A percentile compares a stretch with the other conserved stretches of the same genome.
Conservation (phyloP, 2,888 invertebrate species). For the Cheilosia vernalis region DNA sequence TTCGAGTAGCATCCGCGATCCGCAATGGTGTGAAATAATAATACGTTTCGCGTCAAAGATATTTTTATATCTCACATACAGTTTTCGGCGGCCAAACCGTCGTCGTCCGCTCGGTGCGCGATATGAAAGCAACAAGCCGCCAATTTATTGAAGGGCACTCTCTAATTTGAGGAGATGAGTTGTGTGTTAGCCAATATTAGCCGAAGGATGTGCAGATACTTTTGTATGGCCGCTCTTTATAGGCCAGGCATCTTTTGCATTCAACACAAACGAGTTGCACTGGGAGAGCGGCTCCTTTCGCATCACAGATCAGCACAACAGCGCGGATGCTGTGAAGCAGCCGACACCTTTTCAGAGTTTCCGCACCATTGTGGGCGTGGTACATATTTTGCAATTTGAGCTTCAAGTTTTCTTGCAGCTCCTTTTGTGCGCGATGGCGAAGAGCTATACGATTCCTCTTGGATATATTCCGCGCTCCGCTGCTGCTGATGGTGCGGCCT, state of each 20-base stretch:
- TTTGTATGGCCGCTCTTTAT: conserved; percentile 44
- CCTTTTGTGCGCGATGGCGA: conserved; percentile 43
- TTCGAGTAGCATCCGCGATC: conserved; percentile 76
- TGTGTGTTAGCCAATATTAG: conserved; percentile 79
- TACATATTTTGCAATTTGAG: conserved; percentile 82
- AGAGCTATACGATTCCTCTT: conserved; percentile 49
- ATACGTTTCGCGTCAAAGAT: conserved; percentile 78
- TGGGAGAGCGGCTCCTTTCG: conserved; percentile 58
- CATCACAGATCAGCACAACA: conserved; percentile 43
- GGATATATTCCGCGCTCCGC: conserved; percentile 3
- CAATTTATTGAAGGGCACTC: conserved; percentile 81
- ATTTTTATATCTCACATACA: conserved; percentile 74
- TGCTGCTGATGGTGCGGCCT: conserved; percentile 52
- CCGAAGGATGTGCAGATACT: conserved; percentile 78
- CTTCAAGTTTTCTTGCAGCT: conserved; percentile 79
- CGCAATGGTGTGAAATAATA: conserved; percentile 80
- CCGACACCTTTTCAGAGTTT: conserved; percentile 75
- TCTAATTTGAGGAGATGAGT: conserved; percentile 82
- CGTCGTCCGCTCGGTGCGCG: conserved; percentile 70
- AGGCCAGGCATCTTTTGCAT: background rate
- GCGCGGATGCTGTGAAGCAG: conserved; percentile 76
- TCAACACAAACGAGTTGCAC: conserved; percentile 39
- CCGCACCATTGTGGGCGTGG: conserved; percentile 79
- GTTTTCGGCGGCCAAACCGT: conserved; percentile 63
- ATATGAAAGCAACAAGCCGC: conserved; percentile 81